Base-by-base conservation (phyloP, 2,888 invertebrate species). In the Lysandra coridon region DNA sequence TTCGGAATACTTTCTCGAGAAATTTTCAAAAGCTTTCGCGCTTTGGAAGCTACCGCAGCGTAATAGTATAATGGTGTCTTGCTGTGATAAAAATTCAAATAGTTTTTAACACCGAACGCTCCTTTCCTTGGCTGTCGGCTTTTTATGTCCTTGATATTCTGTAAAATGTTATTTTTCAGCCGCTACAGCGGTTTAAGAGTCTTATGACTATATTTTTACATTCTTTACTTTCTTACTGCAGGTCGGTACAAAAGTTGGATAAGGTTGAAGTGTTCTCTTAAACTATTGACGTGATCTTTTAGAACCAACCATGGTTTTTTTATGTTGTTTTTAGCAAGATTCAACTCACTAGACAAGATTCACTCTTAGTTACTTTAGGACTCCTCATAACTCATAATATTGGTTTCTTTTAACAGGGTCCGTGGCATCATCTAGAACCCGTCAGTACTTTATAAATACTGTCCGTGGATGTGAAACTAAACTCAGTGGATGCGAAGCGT, bases 1-100 rank as follows among this genome's bases (percentile, higher is more conserved):
- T 86, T 84, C 81, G 80, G 86, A 86, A 87, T 88, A 87, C 88
- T 86, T 88, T 87, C 85, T 86, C 85, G 85, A 85, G 86, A 87
- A 87, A 90, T 88, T 89, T 87, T 87, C 88, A 90, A 91, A 88
- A 92, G 91, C 87, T 86, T 84, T 86, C 85, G 84, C 86, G 86
- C 89, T 88, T 89, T 86, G 83, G 84, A 82, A 86, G 82, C 86
- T 86, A 92, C 90, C 90, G 89, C 92, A 89, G 88, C 93, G 93
- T 92, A 85, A 88, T 91, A 90, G 87, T 92, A 93, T 93, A 93
- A 93, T 92, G 93, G 92, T 76, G 75, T 84, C 87, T 49, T 40
- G 49, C 76, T 79, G 81, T 75, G 62, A 49, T 79, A 79, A 76
- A 76, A 53, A 53, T 76, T 10, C 64, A 64, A 79, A 79, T 75